Evolutionary conservation across 1,140 invertebrate genomes (phyloP), one percentile per base, ranked within the genome.

Genomic region (Calephelis virginiensis): DNA sequence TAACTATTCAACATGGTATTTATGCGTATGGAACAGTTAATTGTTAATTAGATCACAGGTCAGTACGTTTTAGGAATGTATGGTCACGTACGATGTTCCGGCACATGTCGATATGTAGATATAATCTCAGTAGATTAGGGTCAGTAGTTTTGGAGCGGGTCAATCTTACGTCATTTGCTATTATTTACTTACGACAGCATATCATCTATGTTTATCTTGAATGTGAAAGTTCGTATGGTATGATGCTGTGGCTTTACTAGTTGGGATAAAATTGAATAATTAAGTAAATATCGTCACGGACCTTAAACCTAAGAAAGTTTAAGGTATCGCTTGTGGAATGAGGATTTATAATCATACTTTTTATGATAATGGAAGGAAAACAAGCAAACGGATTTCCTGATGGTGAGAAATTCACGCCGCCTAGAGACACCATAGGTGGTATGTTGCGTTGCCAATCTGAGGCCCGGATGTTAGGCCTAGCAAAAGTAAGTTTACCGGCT

Each of bases 151-250:
- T 59, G 53, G 53, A 59, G 17, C 37, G 53, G 53, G 53, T 59
- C 53, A 59, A 59, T 9, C 17, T 59, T 59, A 59, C 53, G 53
- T 59, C 53, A 59, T 38, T 59, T 59, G n/a, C 53, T 59, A 59
- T 59, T 59, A 28, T 59, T 59, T 38, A 59, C 53, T 59, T 38
- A 59, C 53, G 28, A 59, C 53, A 59, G 53, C 28, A n/a, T 59
- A 59, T 4, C 53, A 12, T 14, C 6, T 38, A 38, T 11, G 50
- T 10, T 56, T 37, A 28, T 37, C 50, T 37, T 56, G 28, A 37
- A 37, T 28, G 50, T 56, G 50, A 56, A 56, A 56, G 50, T 56
- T 56, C 11, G 17, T 53, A 17, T 28, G 14, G 14, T 53, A 53
- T 53, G 14, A 28, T 53, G 49, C 49, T 8, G 49, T 53, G 13